Evolutionary conservation across 1,140 invertebrate genomes (phyloP).

Genomic region (Drosophila parvula): DNA sequence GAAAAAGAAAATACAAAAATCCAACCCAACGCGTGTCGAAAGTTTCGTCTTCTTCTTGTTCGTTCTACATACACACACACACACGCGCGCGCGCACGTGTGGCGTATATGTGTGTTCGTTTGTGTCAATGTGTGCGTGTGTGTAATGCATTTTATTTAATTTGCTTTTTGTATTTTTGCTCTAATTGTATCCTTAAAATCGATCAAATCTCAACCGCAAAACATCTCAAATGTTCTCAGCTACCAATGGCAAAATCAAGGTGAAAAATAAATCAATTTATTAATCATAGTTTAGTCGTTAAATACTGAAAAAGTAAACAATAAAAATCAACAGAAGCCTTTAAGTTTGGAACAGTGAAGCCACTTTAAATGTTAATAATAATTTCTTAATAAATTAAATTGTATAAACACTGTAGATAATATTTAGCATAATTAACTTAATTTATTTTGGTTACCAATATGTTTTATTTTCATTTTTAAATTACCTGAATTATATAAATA

Average conservation of each 20-base stretch:
- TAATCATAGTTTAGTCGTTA: not conserved
- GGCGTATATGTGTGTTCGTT: constrained; percentile 6
- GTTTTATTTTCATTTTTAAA: too few relatives aligned
- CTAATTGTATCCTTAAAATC: constrained; percentile 9
- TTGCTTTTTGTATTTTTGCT: not conserved
- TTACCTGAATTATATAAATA: too few relatives aligned
- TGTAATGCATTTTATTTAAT: constrained; percentile 27
- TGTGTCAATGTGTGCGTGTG: not conserved
- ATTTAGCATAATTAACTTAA: too few relatives aligned
- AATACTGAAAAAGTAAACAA: not conserved
- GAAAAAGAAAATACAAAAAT: constrained; percentile 20
- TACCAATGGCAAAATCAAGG: constrained; percentile 79
- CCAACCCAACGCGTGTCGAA: constrained; percentile 58
- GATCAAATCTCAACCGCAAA: not conserved
- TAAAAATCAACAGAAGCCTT: not conserved
- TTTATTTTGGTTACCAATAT: too few relatives aligned
- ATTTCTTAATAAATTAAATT: too few relatives aligned
- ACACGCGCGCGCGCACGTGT: constrained; percentile 4
- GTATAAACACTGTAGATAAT: too few relatives aligned
- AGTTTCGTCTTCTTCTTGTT: constrained; percentile 17
- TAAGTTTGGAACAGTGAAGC: too few relatives aligned
- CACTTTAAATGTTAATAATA: too few relatives aligned
- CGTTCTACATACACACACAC: constrained; percentile 4
- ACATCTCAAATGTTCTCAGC: constrained; percentile 71
- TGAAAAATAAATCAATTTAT: constrained; percentile 8